Percentiles rank a stretch among this genome's conserved stretches.
Conservation (phyloP, 37 sponge, comb jelly and placozoan species). For the Ephydatia muelleri region DNA sequence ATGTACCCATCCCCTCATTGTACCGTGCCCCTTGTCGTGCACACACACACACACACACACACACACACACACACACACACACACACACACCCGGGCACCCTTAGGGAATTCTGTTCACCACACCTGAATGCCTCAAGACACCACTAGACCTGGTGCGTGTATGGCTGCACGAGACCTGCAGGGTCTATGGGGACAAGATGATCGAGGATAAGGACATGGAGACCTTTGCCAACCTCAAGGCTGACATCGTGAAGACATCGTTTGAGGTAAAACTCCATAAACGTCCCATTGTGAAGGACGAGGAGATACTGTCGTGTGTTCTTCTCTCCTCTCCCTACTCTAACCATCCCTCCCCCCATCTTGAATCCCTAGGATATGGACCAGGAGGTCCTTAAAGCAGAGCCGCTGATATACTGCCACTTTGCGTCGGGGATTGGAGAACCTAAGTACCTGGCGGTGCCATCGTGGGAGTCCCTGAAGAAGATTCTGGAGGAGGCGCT, state of each 20-base stretch:
- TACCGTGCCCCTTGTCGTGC: no score
- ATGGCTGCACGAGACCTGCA: constrained; percentile 95
- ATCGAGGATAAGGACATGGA: constrained; percentile 91
- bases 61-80: no score
- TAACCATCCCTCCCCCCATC: no score
- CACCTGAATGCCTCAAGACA: constrained; percentile 73
- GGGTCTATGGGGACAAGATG: constrained; percentile 96
- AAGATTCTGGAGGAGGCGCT: constrained; percentile 92
- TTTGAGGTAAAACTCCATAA: constrained; percentile 73
- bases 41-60: no score
- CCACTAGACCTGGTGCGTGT: constrained; percentile 89
- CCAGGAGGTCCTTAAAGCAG: constrained; percentile 74
- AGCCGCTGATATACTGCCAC: constrained; percentile 92
- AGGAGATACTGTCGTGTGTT: no score
- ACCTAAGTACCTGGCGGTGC: constrained; percentile 83
- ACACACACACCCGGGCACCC: no score
- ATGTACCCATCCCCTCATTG: no score
- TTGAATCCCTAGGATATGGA: constrained; percentile 96
- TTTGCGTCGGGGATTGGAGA: constrained; percentile 97
- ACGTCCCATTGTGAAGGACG: not conserved
- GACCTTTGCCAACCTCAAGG: constrained; percentile 67
- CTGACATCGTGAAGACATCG: constrained; percentile 67
- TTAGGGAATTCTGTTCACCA: constrained; percentile 86
- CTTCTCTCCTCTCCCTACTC: no score
- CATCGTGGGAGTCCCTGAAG: constrained; percentile 79